Percentiles rank a stretch among this genome's conserved stretches.
phyloP scores from a whole-genome alignment of 2,113 vertebrate species.

The Sorex araneus region DNA sequence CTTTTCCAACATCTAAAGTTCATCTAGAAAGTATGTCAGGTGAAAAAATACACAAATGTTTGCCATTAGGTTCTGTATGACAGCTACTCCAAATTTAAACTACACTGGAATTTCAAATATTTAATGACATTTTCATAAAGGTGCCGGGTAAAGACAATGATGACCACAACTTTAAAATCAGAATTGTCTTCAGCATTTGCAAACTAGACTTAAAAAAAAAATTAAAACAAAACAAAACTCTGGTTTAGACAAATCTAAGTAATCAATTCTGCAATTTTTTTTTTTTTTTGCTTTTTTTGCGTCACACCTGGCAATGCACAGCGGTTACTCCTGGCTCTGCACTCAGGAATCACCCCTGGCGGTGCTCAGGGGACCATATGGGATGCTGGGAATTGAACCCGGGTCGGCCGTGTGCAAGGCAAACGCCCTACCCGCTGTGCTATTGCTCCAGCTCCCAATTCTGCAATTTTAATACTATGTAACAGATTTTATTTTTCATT shows the following conservation, averaged over 20 bases:
- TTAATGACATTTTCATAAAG: background rate
- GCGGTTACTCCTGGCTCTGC: no score
- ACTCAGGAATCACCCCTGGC: no score
- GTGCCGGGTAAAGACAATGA: background rate
- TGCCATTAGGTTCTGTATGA: background rate
- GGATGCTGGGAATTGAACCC: no score
- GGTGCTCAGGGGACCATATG: no score
- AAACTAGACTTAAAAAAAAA: constrained; percentile 36
- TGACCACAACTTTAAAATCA: no score
- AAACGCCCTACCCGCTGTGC: no score
- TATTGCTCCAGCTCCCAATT: no score
- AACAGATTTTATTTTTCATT: constrained; percentile 31
- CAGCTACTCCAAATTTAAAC: background rate
- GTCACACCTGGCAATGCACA: no score
- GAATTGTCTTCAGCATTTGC: background rate
- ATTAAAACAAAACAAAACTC: background rate
- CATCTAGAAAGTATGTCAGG: constrained; percentile 1
- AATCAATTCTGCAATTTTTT: background rate
- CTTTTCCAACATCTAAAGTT: constrained; percentile 11
- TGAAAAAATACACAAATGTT: constrained; percentile 24
- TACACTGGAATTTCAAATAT: background rate
- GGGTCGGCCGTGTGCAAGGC: no score
- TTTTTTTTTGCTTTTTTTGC: no score
- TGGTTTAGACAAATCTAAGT: background rate
- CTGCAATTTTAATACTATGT: background rate